phyloP scores from a whole-genome alignment of 2,113 vertebrate genomes.

The Lagopus leucura region DNA sequence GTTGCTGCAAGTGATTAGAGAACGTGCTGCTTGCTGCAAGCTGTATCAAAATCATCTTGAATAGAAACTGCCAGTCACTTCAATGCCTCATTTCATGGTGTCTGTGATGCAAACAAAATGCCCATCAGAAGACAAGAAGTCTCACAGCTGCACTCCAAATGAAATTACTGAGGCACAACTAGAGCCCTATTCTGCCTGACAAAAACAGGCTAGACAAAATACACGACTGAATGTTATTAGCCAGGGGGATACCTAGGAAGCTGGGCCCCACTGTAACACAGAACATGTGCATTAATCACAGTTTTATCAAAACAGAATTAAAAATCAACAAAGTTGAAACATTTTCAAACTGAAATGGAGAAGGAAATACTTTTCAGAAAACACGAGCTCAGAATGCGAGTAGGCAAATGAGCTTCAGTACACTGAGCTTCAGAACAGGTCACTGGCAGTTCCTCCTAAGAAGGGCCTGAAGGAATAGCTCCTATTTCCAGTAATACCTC shows the following conservation, averaged over 20 bases:
- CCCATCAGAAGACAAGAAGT: neutral
- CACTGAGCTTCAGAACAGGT: neutral
- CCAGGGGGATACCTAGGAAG: neutral
- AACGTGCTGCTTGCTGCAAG: neutral
- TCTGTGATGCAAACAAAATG: neutral
- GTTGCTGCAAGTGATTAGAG: neutral
- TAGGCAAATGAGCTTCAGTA: neutral
- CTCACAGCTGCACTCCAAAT: neutral
- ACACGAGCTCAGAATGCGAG: neutral
- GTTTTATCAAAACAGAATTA: neutral
- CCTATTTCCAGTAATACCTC: neutral
- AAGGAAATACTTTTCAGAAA: neutral
- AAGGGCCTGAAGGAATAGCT: neutral
- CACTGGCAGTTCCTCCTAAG: neutral
- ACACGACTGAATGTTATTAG: neutral
- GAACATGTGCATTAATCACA: neutral
- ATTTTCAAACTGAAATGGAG: neutral
- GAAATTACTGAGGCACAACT: neutral
- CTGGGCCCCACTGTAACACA: neutral
- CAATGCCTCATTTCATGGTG: neutral
- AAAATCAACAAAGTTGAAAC: neutral
- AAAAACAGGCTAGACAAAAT: neutral
- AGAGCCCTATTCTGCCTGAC: neutral
- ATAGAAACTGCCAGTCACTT: constrained; percentile 11
- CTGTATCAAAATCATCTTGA: neutral